Percentiles rank a stretch among this genome's conserved stretches.
Conservation (phyloP, 2,888 invertebrate species). For the Ennomos erosarius region DNA sequence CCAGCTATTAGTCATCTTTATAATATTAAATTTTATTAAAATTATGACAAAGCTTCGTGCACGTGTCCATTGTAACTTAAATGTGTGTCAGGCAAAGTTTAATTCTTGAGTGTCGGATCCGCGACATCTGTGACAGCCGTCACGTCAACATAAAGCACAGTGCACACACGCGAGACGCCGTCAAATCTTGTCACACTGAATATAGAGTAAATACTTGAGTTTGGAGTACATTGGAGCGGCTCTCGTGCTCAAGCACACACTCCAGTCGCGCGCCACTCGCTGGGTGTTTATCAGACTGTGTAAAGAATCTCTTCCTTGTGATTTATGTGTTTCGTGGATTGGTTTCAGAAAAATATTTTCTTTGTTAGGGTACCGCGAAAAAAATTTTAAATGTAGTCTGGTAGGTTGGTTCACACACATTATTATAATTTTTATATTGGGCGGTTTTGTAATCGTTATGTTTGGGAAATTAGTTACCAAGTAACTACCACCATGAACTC, state of each 20-base stretch:
- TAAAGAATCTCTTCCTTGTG: slow-evolving; percentile 65
- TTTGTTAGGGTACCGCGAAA: slow-evolving; percentile 12
- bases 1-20: too few relatives aligned
- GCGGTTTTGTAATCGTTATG: neutral
- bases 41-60: too few relatives aligned
- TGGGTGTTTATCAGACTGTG: slow-evolving; percentile 72
- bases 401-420: neutral
- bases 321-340: slow-evolving; percentile 48
- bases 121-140: slow-evolving; percentile 37
- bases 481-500: too few relatives aligned
- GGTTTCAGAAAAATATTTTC: slow-evolving; percentile 47
- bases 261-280: slow-evolving; percentile 55
- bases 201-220: slow-evolving; percentile 74
- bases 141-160: slow-evolving; percentile 47
- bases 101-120: slow-evolving; percentile 29
- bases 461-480: too few relatives aligned
- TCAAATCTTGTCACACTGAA: slow-evolving; percentile 71
- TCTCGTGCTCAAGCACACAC: slow-evolving; percentile 64
- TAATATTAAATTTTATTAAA: too few relatives aligned
- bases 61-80: slow-evolving; percentile 7
- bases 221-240: slow-evolving; percentile 66
- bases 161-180: slow-evolving; percentile 48
- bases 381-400: slow-evolving; percentile 42
- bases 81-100: slow-evolving; percentile 24
- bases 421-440: neutral